Conservation (phyloP, 2,888 invertebrate genomes). For the Apamea epomidion region DNA sequence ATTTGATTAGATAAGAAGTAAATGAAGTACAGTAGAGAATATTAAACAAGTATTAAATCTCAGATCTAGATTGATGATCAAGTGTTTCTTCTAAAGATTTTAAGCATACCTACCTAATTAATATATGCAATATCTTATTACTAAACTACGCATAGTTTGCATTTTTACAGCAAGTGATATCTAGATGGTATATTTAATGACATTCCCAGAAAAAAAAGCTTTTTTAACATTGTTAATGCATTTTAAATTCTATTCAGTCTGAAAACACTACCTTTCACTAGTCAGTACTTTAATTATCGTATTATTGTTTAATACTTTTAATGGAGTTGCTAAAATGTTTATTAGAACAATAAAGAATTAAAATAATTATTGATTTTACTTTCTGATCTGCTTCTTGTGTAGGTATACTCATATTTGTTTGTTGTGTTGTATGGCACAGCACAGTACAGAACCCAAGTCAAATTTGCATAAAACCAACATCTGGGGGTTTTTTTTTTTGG, state of each 20-base stretch:
- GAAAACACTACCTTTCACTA: not conserved
- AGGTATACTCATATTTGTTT: not conserved
- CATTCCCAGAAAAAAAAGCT: not conserved
- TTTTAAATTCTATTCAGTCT: not conserved
- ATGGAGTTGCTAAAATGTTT: not conserved
- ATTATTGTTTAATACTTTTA: not conserved
- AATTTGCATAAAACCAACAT: not conserved
- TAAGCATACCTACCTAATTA: not conserved
- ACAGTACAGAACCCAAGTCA: not conserved
- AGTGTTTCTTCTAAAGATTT: not conserved
- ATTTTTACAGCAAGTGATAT: not conserved
- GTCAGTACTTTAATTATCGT: not conserved
- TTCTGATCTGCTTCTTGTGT: not conserved
- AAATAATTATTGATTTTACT: constrained; percentile 2
- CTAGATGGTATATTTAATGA: not conserved
- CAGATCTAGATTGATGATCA: not conserved
- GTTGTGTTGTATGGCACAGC: not conserved
- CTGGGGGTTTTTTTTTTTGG: no score
- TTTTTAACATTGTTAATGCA: not conserved
- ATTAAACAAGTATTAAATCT: constrained; percentile 35
- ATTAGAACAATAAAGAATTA: constrained; percentile 15
- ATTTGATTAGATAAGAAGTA: constrained; percentile 23
- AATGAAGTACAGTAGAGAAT: constrained; percentile 16
- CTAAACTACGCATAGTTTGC: not conserved
- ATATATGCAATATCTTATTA: not conserved